These are phyloP conservation scores for Poecile montanus DNA, from an alignment of 2,797 vertebrate genomes.

Conservation along the genomic window DNA sequence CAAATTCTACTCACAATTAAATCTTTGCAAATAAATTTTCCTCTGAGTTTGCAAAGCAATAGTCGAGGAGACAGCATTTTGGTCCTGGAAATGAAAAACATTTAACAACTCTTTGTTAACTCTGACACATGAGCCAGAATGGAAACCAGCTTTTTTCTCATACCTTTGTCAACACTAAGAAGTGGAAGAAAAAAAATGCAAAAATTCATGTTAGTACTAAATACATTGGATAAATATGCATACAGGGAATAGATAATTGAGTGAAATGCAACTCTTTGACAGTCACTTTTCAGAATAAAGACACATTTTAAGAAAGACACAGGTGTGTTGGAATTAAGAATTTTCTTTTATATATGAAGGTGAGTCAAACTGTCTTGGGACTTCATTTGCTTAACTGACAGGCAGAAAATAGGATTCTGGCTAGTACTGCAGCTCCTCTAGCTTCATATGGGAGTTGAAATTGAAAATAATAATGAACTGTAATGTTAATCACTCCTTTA, in stretches of 20 bases:
- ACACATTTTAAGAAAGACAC: slow-evolving; percentile 16
- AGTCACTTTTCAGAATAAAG: slow-evolving; percentile 19
- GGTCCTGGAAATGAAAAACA: background rate
- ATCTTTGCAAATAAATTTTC: slow-evolving; percentile 30
- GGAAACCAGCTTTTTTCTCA: background rate
- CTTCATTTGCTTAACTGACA: slow-evolving; percentile 55
- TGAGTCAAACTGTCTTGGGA: slow-evolving; percentile 45
- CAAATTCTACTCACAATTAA: slow-evolving; percentile 52
- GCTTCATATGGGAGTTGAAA: slow-evolving; percentile 41
- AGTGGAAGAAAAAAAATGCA: background rate
- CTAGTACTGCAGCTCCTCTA: background rate
- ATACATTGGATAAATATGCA: background rate
- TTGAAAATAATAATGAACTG: slow-evolving; percentile 54
- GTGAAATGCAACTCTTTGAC: background rate
- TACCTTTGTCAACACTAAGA: background rate
- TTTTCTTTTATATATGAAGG: slow-evolving; percentile 21
- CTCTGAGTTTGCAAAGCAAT: slow-evolving; percentile 16
- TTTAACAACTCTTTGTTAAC: background rate
- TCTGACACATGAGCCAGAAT: background rate
- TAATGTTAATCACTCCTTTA: slow-evolving; percentile 57
- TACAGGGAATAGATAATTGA: background rate
- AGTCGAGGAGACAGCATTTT: background rate
- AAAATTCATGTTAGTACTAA: background rate
- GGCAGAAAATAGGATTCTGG: slow-evolving; percentile 50
- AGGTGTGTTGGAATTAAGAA: slow-evolving; percentile 1